Conservation (phyloP, 2,888 invertebrate genomes). For the Alitta virens region DNA sequence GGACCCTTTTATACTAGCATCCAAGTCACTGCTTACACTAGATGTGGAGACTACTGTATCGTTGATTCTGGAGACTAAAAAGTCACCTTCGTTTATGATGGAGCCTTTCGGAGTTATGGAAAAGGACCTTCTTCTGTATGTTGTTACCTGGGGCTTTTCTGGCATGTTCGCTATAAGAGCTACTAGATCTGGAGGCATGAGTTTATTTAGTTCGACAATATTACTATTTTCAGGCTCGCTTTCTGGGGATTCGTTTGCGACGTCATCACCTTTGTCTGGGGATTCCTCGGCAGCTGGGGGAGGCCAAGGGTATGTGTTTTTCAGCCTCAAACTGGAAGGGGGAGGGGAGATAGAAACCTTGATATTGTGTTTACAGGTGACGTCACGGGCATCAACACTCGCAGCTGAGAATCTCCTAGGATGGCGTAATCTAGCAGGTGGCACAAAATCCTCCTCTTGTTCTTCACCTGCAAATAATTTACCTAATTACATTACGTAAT, state of each 20-base stretch:
- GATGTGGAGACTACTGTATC: slow-evolving; percentile 10
- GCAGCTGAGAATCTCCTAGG: slow-evolving; percentile 10
- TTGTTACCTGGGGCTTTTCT: neutral
- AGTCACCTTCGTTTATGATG: slow-evolving; percentile 21
- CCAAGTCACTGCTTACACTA: slow-evolving; percentile 10
- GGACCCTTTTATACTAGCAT: neutral
- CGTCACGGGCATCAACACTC: slow-evolving; percentile 6
- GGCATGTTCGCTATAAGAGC: slow-evolving; percentile 7
- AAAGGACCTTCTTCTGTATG: slow-evolving; percentile 68
- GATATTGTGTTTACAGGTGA: slow-evolving; percentile 13
- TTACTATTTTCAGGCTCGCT: neutral
- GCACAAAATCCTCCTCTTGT: slow-evolving; percentile 1
- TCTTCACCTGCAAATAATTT: too few relatives aligned
- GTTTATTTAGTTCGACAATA: neutral
- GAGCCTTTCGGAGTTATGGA: slow-evolving; percentile 90
- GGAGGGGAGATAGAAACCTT: slow-evolving; percentile 12
- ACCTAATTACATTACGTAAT: too few relatives aligned
- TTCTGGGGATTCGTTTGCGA: neutral
- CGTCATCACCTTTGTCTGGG: neutral
- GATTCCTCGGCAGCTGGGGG: neutral
- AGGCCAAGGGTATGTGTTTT: slow-evolving; percentile 1
- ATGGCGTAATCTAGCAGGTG: neutral
- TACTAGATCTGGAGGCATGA: slow-evolving; percentile 1
- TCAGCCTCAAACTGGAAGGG: neutral
- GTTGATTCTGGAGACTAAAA: slow-evolving; percentile 13